Evolutionary conservation across 1,140 invertebrate genomes (phyloP), one percentile per base, ranked within the genome.

Genomic region (Heliconius congener): DNA sequence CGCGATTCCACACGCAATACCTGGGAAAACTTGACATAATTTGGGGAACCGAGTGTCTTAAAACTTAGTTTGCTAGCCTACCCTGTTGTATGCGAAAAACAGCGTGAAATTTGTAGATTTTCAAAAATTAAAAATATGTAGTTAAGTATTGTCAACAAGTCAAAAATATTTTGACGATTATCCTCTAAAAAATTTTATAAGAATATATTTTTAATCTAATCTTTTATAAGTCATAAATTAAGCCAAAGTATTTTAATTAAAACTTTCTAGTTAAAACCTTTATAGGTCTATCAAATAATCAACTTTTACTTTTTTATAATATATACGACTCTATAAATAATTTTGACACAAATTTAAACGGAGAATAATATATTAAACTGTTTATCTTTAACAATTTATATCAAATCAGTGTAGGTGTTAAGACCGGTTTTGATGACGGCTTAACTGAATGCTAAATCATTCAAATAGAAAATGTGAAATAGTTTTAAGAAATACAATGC

Each of bases 381-480:
- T 75, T 81, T 81, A 81, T 81, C 79, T 81, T 77, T 78, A 74
- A 76, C 80, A 71, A 77, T 81, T 77, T 71, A 81, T 70, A 77
- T 57, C 72, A 42, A 81, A 74, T 74, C 74, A 74, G 73, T 46
- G 80, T 81, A 42, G 80, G 76, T 57, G 80, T 76, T 76, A 71
- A 76, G 74, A 79, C 77, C 70, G 77, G 77, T 79, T 70, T 76
- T 27, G 42, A 55, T 52, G 46, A 39, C 42, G 9, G 46, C 39
- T 76, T 76, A 73, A 72, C 73, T 27, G 19, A 50, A 77, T 50
- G 42, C 60, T 19, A 52, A 77, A 77, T 66, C 60, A 66, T 66
- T 30, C 8, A 4, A 66, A 66, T 66, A 66, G 60, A 66, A 30
- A 66, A 66, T 66, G 60, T 66, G 23, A 5, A 66, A 66, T 66